Evolutionary conservation across 2,113 vertebrate species (phyloP).

Genomic region (Psettodes erumei): DNA sequence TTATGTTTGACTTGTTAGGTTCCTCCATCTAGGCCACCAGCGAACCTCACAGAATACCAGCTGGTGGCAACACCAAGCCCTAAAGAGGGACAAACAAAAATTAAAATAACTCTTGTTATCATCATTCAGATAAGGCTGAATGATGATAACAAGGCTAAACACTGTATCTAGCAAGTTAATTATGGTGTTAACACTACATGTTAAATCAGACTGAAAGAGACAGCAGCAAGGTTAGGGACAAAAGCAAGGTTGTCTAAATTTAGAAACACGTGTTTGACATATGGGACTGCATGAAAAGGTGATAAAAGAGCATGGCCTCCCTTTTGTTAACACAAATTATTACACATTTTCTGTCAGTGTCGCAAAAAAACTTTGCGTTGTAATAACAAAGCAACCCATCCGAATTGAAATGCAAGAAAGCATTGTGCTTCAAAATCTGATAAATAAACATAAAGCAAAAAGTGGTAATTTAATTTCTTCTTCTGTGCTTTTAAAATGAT

Average conservation of each 20-base stretch:
- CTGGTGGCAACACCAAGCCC: background rate
- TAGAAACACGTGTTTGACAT: background rate
- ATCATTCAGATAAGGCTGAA: background rate
- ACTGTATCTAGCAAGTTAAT: background rate
- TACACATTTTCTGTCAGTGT: background rate
- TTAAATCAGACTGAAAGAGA: background rate
- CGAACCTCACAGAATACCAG: background rate
- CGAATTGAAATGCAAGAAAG: background rate
- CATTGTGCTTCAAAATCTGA: background rate
- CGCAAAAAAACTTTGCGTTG: too few species aligned
- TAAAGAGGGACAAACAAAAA: background rate
- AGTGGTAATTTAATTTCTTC: background rate
- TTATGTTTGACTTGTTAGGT: background rate
- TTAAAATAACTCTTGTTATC: background rate
- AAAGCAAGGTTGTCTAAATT: background rate
- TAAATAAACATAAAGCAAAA: background rate
- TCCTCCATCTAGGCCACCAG: background rate
- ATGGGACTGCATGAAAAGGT: background rate
- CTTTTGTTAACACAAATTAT: background rate
- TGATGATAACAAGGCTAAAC: background rate
- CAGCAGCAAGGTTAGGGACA: background rate
- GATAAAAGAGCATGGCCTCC: background rate
- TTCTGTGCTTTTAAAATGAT: background rate
- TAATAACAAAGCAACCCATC: too few species aligned
- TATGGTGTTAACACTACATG: background rate